Percentiles rank a stretch among this genome's conserved stretches.
phyloP scores from a whole-genome alignment of 2,113 vertebrate species.

The Colius striatus region DNA sequence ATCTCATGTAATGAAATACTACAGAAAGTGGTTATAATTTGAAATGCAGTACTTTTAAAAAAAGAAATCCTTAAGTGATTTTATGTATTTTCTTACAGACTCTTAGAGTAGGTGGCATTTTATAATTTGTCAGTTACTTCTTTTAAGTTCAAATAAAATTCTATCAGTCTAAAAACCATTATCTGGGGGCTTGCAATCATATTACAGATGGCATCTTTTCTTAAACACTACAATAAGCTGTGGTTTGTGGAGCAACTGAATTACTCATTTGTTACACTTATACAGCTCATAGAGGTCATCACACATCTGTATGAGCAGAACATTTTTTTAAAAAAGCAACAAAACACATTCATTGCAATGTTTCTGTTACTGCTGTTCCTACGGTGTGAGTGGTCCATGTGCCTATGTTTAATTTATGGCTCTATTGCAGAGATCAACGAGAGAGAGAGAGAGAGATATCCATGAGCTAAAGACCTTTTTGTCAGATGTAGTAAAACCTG shows the following conservation, averaged over 20 bases:
- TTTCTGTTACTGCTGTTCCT: background rate
- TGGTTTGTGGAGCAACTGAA: constrained; percentile 9
- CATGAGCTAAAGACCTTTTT: background rate
- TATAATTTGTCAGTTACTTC: background rate
- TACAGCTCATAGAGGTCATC: background rate
- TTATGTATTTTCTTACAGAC: background rate
- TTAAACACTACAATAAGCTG: background rate
- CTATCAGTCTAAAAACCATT: background rate
- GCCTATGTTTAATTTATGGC: background rate
- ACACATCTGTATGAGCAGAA: background rate
- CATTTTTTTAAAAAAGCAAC: background rate
- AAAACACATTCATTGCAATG: background rate
- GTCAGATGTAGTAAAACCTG: background rate
- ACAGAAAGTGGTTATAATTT: background rate
- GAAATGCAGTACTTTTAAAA: background rate
- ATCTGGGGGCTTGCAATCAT: background rate
- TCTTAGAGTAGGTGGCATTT: background rate
- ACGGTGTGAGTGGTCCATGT: rapidly evolving
- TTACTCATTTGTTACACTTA: background rate
- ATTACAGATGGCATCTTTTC: constrained; percentile 18
- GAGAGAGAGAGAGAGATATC: background rate
- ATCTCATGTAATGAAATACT: background rate
- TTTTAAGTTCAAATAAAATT: background rate
- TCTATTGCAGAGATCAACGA: background rate
- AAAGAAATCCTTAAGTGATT: background rate